Evolutionary conservation across 2,888 invertebrate genomes (phyloP), one percentile per base, ranked within the genome.

Genomic region (Drosophila parthenogenetica): DNA sequence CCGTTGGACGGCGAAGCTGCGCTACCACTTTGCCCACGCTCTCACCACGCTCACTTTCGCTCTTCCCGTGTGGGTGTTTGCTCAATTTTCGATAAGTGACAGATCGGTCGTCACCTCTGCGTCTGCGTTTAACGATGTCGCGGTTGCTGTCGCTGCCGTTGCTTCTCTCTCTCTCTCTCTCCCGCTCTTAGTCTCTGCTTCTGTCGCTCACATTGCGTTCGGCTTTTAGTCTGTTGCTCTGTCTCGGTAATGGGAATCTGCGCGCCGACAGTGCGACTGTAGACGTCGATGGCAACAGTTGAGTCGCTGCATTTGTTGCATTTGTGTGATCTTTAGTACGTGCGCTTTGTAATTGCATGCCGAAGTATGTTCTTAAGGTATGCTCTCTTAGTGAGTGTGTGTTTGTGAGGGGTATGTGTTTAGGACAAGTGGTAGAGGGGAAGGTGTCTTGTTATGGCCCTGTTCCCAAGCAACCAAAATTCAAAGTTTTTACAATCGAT

Each of bases 211-310:
- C 7, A 37, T 1, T 37, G 32, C 43, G n/a, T 37, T 32, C 22
- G 19, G 11, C 8, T 32, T 32, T n/a, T 5, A 45, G 55, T 19
- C 43, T 17, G 42, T 39, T 19, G 32, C 57, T 19, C 35, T 17
- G 42, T 39, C 22, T 46, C 57, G 46, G 46, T 46, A 39, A 25
- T 48, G 25, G 40, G 25, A 54, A 54, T 42, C 45, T 35, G 43
- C 22, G 55, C 40, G n/a, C 7, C 37, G 53, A 16, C 73, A 81
- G 81, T 81, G 71, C 63, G 67, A 57, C 54, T 65, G 50, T 39
- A 55, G 53, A 74, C 82, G 61, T 71, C 61, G 77, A 10, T 53
- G 63, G 48, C 51, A 71, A 57, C 67, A 77, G 81, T 81, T 84
- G 69, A 53, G 5, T 73, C n/a, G 13, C 60, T 37, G 43, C 14